Evolutionary conservation across 2,797 vertebrate genomes (phyloP).

Genomic region (Sphaeramia orbicularis): DNA sequence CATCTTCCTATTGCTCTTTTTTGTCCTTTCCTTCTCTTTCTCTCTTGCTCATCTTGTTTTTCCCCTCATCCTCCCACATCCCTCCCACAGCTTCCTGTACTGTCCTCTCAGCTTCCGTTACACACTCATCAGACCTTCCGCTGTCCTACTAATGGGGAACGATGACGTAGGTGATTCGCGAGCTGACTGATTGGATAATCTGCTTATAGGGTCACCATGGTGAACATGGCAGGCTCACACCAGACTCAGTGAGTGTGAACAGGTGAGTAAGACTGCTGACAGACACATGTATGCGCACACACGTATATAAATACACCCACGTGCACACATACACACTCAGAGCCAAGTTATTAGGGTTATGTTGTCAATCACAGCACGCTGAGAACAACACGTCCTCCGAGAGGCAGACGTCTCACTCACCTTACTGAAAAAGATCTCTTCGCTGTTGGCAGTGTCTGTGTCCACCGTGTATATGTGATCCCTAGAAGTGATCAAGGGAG

Average conservation of each 20-base stretch:
- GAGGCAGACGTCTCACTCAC: slow-evolving; percentile 87
- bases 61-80: background rate
- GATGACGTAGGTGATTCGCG: slow-evolving; percentile 76
- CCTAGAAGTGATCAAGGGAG: slow-evolving; percentile 78
- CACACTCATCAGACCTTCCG: slow-evolving; percentile 35
- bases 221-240: slow-evolving; percentile 38
- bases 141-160: slow-evolving; percentile 54
- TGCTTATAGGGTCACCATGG: slow-evolving; percentile 75
- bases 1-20: slow-evolving; percentile 4
- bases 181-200: slow-evolving; percentile 83
- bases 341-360: slow-evolving; percentile 55
- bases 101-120: slow-evolving; percentile 44
- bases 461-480: slow-evolving; percentile 99
- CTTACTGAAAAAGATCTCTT: slow-evolving; percentile 99
- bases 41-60: slow-evolving; percentile 2
- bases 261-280: slow-evolving; percentile 55
- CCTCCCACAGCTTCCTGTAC: slow-evolving; percentile 17
- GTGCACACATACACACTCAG: slow-evolving; percentile 22
- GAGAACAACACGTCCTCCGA: slow-evolving; percentile 56
- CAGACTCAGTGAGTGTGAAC: slow-evolving; percentile 29
- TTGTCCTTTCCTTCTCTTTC: background rate
- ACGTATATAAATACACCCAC: slow-evolving; percentile 21
- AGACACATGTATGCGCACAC: slow-evolving; percentile 21
- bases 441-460: slow-evolving; percentile 91
- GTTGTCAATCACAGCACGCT: slow-evolving; percentile 49